Base-by-base conservation (phyloP, 2,797 vertebrate species). In the Pteropus rufus region DNA sequence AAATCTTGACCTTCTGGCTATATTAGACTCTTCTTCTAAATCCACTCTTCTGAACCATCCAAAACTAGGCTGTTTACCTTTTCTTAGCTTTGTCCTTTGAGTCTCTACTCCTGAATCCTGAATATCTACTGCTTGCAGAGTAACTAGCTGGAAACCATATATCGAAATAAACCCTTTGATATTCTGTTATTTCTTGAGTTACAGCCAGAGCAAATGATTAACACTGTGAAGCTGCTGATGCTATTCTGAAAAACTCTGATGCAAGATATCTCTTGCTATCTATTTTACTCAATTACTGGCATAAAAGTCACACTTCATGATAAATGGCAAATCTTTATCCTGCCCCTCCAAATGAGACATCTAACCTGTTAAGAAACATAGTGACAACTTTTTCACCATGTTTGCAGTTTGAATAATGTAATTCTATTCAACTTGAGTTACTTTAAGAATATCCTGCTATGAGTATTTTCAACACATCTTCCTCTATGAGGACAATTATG, bases 101-200 rank as follows among this genome's bases (percentile, higher is more conserved):
- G 46, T 89, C 26, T 93, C 21, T 62, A 21, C 60, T 97, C 82
- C 60, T 92, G 70, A 96, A 94, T 95, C 77, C 67, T 76, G 75
- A 98, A 83, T 95, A 65, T 96, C 90, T 95, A 58, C 16, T n/a
- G 26, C 75, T 52, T 94, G 56, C 65, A 95, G 87, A 95, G 64
- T 96, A 95, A 95, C 85, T 96, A 95, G 89, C 93, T 97, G 26
- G 93, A 97, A 95, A 89, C 95, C 0, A 0, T 98, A 97, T n/a
- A 97, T 98, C 97, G 98, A 98, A 97, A 97, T 16, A 96, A 91
- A 97, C 73, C 89, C 88, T 98, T 96, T 97, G 97, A 94, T 98
- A 93, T 93, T 98, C 97, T 97, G 95, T 97, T 98, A 95, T 97
- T 96, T 98, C 84, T 97, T 97, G 93, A 96, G 79, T 77, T 97